phyloP scores from a whole-genome alignment of 1,140 invertebrate genomes.

The Thalassaphorura encarpata region DNA sequence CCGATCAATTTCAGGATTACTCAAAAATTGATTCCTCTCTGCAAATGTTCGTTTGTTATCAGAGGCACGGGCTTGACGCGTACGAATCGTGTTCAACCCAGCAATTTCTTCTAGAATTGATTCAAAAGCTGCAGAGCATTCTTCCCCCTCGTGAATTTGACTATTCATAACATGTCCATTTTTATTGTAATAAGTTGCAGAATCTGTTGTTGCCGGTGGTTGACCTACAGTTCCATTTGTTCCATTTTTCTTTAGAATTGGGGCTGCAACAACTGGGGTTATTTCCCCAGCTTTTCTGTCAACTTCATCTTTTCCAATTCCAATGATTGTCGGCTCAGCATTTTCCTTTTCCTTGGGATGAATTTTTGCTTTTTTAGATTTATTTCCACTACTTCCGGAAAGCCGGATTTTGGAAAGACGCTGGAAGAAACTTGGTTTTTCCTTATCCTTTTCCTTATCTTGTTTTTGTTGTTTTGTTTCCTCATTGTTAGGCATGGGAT shows the following conservation, averaged over 20 bases:
- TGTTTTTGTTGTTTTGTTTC: background rate
- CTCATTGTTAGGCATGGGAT: no score
- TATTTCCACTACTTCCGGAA: slow-evolving; percentile 19
- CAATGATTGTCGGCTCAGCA: background rate
- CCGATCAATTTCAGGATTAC: background rate
- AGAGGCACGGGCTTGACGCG: background rate
- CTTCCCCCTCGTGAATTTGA: slow-evolving; percentile 9
- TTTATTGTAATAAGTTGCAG: no score
- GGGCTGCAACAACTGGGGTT: background rate
- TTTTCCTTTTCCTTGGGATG: slow-evolving; percentile 24
- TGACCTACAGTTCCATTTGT: no score
- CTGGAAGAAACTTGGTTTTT: slow-evolving; percentile 29
- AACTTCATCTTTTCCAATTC: background rate
- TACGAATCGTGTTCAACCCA: slow-evolving; percentile 26
- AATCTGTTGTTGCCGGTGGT: background rate
- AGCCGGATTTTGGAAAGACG: slow-evolving; percentile 27
- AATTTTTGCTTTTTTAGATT: slow-evolving; percentile 25
- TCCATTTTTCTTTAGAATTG: slow-evolving; percentile 2
- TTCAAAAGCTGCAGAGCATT: slow-evolving; percentile 26
- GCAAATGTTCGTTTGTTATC: slow-evolving; percentile 20
- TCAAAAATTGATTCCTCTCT: slow-evolving; percentile 27
- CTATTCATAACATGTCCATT: slow-evolving; percentile 9
- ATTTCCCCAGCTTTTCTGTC: background rate
- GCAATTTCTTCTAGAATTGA: slow-evolving; percentile 32
- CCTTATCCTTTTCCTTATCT: background rate